Conservation (phyloP, 2,113 vertebrate species). For the Limnothrissa miodon region DNA sequence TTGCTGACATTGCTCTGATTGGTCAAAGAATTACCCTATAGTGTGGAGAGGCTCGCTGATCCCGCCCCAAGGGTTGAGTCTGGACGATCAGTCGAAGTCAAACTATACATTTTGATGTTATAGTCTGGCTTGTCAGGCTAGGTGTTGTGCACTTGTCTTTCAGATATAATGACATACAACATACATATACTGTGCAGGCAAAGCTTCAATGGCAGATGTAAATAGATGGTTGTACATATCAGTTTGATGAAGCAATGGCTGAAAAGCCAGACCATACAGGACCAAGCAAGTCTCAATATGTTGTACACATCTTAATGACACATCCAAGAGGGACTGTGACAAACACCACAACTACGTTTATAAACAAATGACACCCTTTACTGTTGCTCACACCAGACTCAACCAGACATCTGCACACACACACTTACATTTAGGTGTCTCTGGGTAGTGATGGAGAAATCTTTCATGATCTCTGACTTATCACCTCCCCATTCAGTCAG, state of each 20-base stretch:
- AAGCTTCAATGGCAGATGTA: background rate
- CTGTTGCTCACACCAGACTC: background rate
- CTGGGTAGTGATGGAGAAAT: conserved; percentile 82
- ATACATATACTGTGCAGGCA: too few relatives aligned
- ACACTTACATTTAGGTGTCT: conserved; percentile 79
- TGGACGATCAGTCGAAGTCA: too few relatives aligned
- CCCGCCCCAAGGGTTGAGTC: too few relatives aligned
- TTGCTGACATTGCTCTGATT: too few relatives aligned
- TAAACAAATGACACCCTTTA: background rate
- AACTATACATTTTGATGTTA: too few relatives aligned
- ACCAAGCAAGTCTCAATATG: background rate
- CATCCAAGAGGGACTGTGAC: background rate
- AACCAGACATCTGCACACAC: background rate
- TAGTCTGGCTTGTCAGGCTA: too few relatives aligned
- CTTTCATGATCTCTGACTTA: conserved; percentile 76
- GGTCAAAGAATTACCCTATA: too few relatives aligned
- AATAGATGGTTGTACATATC: background rate
- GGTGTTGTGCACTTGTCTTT: background rate
- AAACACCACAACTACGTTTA: background rate
- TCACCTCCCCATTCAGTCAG: conserved; percentile 70
- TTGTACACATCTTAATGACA: background rate
- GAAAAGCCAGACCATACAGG: background rate
- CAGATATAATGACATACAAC: background rate
- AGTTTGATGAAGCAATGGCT: background rate
- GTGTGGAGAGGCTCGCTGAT: too few relatives aligned